Conservation (phyloP, 2,113 vertebrate species). For the Pachyramphus minor region DNA sequence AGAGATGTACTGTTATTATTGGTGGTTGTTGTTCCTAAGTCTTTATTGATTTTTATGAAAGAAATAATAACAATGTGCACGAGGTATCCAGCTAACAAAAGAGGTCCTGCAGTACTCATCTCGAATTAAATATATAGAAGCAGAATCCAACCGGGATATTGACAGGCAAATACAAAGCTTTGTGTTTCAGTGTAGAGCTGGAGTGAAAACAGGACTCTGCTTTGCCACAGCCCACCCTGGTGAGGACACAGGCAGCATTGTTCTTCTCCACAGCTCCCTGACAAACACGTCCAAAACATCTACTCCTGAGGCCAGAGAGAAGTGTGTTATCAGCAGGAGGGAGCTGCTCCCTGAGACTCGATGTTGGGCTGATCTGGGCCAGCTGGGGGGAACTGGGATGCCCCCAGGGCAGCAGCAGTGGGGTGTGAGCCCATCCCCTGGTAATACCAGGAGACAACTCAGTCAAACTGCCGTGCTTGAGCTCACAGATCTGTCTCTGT, state of each 20-base stretch:
- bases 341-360: background rate
- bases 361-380: too few species aligned
- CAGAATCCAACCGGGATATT: constrained; percentile 51
- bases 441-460: background rate
- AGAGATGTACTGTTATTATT: constrained; percentile 44
- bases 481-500: background rate
- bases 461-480: background rate
- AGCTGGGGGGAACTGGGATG: background rate
- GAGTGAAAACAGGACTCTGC: background rate
- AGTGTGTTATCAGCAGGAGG: background rate
- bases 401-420: background rate
- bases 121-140: constrained; percentile 39
- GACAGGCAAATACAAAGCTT: constrained; percentile 49
- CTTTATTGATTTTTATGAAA: constrained; percentile 63
- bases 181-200: background rate
- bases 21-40: constrained; percentile 51
- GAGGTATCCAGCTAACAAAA: constrained; percentile 60
- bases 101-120: constrained; percentile 47
- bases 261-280: background rate
- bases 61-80: constrained; percentile 51
- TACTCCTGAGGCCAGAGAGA: background rate
- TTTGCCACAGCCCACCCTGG: background rate
- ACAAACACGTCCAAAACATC: background rate
- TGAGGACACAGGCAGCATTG: background rate
- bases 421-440: background rate